Conservation (phyloP, 1,140 invertebrate genomes). For the Papilio aristodemus region DNA sequence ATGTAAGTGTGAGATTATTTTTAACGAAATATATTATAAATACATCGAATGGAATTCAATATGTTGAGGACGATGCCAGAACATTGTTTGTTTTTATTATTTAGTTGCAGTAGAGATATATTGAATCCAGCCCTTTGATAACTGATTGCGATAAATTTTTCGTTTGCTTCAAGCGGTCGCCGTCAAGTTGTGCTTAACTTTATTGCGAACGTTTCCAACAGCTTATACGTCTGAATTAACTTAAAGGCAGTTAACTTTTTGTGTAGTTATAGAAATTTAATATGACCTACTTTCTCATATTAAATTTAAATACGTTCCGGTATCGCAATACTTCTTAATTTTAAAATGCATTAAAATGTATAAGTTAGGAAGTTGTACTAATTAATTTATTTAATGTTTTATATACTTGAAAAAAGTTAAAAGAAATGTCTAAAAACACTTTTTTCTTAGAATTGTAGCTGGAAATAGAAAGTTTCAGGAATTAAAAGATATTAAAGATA, state of each 20-base stretch:
- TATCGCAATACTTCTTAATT: not conserved
- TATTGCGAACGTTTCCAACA: not conserved
- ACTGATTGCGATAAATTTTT: not conserved
- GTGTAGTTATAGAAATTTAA: not conserved
- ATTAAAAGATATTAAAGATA: no score
- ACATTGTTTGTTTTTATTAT: no score
- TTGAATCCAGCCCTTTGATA: not conserved
- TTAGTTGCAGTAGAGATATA: not conserved
- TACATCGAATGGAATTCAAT: no score
- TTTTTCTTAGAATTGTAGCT: no score
- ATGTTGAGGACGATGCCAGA: no score
- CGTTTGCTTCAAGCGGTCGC: not conserved
- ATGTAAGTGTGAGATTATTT: no score
- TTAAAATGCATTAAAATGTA: not conserved
- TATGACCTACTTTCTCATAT: not conserved
- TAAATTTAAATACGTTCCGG: not conserved
- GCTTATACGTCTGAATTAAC: not conserved
- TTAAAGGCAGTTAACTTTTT: not conserved
- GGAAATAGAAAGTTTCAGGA: no score
- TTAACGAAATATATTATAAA: no score
- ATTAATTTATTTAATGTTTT: no score
- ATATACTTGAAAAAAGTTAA: no score
- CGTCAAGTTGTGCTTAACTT: not conserved
- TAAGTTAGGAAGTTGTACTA: no score
- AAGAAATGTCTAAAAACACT: no score